Base-by-base conservation (phyloP, 2,113 vertebrate species). In the Cepphus grylle region DNA sequence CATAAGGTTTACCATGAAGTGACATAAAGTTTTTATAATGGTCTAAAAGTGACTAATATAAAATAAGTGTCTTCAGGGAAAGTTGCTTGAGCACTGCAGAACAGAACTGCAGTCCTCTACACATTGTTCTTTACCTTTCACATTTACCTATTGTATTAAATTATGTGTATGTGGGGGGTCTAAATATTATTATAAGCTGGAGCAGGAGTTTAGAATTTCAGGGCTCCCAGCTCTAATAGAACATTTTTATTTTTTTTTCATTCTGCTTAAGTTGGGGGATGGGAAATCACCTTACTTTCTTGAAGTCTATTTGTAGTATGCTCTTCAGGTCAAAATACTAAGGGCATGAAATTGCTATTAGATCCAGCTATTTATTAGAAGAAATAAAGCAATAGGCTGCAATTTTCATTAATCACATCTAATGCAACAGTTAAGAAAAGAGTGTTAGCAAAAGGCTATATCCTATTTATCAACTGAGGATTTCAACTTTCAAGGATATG, bases 301-400 rank as follows among this genome's bases (percentile, higher is more conserved):
- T 40, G 7, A 88, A 49, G 13, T 40, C 30, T 88, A 6, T 73
- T 73, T 76, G 18, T 87, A 18, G 19, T 56, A 12, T 14, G 12
- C 15, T 79, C 19, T 91, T 85, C 14, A 23, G n/a, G 55, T 74
- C 77, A 95, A 79, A 96, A 50, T 34, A 73, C 20, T 26, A 74
- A 55, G 9, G 25, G 8, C 42, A 50, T 89, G n/a, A 88, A 90
- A 88, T 81, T 47, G 10, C 4, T 71, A 70, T 84, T 79, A 94
- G 36, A 29, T 86, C 6, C 38, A 86, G 13, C 9, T 81, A 67
- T 71, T 88, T 81, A 67, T 71, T 88, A 81, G 47, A 87, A 69
- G 29, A 67, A 87, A 85, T 19, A 4, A 94, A 85, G 15, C 8
- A 70, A 62, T 52, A 91, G 15, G 20, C 6, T 86, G 11, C 29